Conservation (phyloP, 2,113 vertebrate species). For the Myxocyprinus asiaticus region DNA sequence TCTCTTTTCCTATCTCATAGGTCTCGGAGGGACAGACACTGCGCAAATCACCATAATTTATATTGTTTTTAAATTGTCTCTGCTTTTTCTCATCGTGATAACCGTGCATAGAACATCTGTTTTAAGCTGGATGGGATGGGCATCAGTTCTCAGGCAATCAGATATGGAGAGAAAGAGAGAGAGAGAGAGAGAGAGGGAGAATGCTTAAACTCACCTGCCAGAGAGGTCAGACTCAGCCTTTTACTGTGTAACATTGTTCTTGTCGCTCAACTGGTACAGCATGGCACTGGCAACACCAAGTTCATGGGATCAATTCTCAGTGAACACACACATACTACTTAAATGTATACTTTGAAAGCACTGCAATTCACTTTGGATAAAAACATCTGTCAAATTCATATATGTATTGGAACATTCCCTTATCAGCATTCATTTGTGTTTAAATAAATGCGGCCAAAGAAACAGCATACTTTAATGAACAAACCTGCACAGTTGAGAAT, state of each 20-base stretch:
- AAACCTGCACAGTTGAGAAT: not conserved
- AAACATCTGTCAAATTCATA: too few species aligned
- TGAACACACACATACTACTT: too few species aligned
- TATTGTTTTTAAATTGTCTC: conserved; percentile 77
- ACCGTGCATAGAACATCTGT: conserved; percentile 73
- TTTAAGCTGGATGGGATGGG: conserved; percentile 68
- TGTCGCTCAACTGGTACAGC: too few species aligned
- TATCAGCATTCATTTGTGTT: not conserved
- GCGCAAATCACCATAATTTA: conserved; percentile 70
- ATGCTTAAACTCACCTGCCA: conserved; percentile 26
- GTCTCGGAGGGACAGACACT: conserved; percentile 66
- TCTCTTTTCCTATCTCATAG: conserved; percentile 65
- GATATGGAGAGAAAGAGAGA: conserved; percentile 8
- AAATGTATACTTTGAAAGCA: too few species aligned
- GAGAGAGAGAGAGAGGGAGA: too few species aligned
- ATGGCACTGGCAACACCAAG: too few species aligned
- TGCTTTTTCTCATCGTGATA: conserved; percentile 72
- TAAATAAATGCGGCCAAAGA: not conserved
- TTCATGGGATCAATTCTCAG: too few species aligned
- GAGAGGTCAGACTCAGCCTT: conserved; percentile 35
- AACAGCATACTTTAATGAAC: not conserved
- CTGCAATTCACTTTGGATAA: too few species aligned
- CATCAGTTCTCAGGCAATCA: conserved; percentile 67
- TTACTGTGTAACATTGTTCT: not conserved
- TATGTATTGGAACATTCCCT: not conserved